phyloP scores from a whole-genome alignment of 2,797 vertebrate genomes.

The Sebastes oblongus region DNA sequence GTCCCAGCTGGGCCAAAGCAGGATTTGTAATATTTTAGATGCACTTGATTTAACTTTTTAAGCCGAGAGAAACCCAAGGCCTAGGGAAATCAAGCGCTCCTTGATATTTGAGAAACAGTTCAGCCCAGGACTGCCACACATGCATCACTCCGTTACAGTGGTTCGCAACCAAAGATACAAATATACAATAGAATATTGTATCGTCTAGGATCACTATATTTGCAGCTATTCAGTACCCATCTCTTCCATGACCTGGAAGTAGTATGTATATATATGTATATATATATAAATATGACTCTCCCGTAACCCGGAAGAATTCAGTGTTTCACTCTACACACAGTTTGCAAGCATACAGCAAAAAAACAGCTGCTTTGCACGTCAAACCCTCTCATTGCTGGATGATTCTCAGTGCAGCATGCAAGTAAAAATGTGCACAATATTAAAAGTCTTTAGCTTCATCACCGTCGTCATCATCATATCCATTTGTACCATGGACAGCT shows the following conservation, averaged over 20 bases:
- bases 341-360: slow-evolving; percentile 72
- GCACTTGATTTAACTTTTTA: slow-evolving; percentile 21
- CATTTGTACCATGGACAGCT: slow-evolving; percentile 45
- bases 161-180: slow-evolving; percentile 60
- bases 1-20: neutral
- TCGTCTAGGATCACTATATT: slow-evolving; percentile 60
- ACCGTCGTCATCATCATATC: slow-evolving; percentile 36
- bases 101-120: slow-evolving; percentile 33
- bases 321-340: slow-evolving; percentile 74
- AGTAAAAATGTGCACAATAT: slow-evolving; percentile 79
- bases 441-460: slow-evolving; percentile 63
- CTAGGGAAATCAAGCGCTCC: slow-evolving; percentile 35
- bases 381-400: slow-evolving; percentile 46
- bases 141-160: slow-evolving; percentile 62
- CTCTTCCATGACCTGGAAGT: slow-evolving; percentile 71
- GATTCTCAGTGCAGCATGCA: slow-evolving; percentile 84
- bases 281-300: slow-evolving; percentile 66
- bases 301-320: slow-evolving; percentile 66
- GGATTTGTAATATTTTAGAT: neutral
- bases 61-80: neutral
- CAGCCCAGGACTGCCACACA: slow-evolving; percentile 55
- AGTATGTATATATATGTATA: slow-evolving; percentile 20
- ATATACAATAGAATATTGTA: slow-evolving; percentile 64
- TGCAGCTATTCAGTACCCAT: slow-evolving; percentile 63
- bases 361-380: slow-evolving; percentile 66